Conservation (phyloP, 2,888 invertebrate genomes). For the Sminthurides aquaticus region DNA sequence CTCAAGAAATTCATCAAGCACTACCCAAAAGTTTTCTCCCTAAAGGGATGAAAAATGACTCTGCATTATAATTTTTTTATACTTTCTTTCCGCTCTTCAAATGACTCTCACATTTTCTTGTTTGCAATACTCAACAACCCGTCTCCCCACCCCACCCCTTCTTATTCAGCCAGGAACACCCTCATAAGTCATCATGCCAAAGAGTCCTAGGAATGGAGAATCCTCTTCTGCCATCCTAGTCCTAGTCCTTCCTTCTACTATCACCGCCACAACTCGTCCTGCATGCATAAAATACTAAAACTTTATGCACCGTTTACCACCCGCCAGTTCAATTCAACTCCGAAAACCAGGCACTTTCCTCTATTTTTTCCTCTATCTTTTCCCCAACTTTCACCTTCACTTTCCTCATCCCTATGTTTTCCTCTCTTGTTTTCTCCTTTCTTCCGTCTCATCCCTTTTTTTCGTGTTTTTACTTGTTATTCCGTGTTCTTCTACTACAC, state of each 20-base stretch:
- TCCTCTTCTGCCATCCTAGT: background rate
- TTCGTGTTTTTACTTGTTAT: too few relatives aligned
- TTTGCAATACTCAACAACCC: background rate
- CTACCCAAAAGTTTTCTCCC: constrained; percentile 20
- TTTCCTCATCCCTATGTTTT: background rate
- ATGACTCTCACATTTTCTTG: constrained; percentile 30
- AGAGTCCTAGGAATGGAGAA: constrained; percentile 15
- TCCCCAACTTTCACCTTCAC: background rate
- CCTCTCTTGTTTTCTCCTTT: too few relatives aligned
- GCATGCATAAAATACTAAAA: background rate
- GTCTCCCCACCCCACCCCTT: background rate
- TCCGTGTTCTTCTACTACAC: too few relatives aligned
- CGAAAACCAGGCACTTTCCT: background rate
- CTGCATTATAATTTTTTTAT: constrained; percentile 33
- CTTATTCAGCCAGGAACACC: background rate
- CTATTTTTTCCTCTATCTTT: background rate
- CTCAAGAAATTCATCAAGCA: constrained; percentile 17
- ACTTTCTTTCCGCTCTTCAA: constrained; percentile 26
- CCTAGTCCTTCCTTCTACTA: background rate
- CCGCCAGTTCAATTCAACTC: background rate
- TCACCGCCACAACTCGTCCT: too few relatives aligned
- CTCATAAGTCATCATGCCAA: constrained; percentile 25
- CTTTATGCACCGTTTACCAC: background rate
- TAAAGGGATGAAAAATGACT: constrained; percentile 36
- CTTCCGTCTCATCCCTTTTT: too few relatives aligned